A percentile compares a stretch with the other conserved stretches of the same genome.
Evolutionary conservation across 2,888 invertebrate genomes (phyloP).

Genomic region (Melitaea athalia): DNA sequence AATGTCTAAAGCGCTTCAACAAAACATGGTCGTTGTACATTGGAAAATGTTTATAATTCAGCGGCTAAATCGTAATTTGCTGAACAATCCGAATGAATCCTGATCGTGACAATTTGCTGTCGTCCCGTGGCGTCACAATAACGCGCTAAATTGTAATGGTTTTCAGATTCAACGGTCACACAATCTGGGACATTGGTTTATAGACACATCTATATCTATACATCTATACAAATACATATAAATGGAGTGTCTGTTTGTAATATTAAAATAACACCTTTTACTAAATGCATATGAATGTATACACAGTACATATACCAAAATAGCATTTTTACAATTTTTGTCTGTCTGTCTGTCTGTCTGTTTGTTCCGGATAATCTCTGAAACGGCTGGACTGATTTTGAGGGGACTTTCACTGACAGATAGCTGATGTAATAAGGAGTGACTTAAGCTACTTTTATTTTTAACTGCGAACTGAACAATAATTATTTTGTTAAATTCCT

Average conservation of each 20-base stretch:
- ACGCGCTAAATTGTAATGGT: slow-evolving; percentile 9
- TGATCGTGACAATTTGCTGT: slow-evolving; percentile 10
- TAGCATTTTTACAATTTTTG: no score
- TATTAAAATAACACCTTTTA: no score
- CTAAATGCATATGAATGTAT: no score
- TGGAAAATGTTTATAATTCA: slow-evolving; percentile 5
- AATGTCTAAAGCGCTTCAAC: background rate
- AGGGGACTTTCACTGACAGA: no score
- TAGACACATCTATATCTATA: background rate
- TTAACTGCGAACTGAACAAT: no score
- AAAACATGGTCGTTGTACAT: background rate
- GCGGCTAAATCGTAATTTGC: slow-evolving; percentile 9
- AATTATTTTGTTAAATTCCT: no score
- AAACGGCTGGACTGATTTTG: no score
- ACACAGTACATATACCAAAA: no score
- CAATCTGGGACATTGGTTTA: slow-evolving; percentile 8
- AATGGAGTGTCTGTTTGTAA: no score
- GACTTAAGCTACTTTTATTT: no score
- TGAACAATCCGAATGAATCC: background rate
- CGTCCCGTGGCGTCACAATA: slow-evolving; percentile 3
- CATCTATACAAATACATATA: background rate
- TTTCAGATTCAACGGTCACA: slow-evolving; percentile 5
- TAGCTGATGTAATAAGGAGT: no score
- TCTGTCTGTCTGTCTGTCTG: background rate
- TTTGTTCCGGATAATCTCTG: background rate